Conservation (phyloP, 2,113 vertebrate genomes). For the Aspiorhynchus laticeps region DNA sequence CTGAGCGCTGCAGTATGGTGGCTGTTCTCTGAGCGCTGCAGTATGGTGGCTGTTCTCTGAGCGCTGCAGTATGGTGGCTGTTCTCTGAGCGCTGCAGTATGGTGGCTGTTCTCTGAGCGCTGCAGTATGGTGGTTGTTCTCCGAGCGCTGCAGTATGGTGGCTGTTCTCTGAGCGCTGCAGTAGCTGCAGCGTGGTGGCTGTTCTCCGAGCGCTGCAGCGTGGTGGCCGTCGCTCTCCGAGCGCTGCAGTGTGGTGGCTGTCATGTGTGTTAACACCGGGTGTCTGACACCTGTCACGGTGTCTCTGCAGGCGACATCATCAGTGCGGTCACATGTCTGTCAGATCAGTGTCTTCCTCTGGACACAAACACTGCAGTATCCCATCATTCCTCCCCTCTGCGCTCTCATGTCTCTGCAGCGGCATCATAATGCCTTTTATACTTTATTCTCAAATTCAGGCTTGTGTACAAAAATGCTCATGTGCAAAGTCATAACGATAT, state of each 20-base stretch:
- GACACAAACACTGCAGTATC: not conserved
- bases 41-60: too few species aligned
- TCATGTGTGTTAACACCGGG: constrained; percentile 24
- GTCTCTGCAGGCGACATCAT: constrained; percentile 20
- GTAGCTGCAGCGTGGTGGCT: too few species aligned
- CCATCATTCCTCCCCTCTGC: not conserved
- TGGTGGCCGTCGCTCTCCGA: not conserved
- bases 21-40: too few species aligned
- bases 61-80: too few species aligned
- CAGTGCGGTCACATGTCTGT: constrained; percentile 1
- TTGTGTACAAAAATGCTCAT: not conserved
- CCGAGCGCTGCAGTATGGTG: too few species aligned
- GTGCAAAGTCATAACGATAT: not conserved
- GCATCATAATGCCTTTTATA: too few species aligned
- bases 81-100: too few species aligned
- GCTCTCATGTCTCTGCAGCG: not conserved
- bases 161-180: too few species aligned
- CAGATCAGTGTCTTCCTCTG: not conserved
- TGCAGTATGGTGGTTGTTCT: too few species aligned
- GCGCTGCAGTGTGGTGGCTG: constrained; percentile 13
- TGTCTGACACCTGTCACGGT: constrained; percentile 42
- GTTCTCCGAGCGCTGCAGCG: not conserved
- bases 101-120: too few species aligned
- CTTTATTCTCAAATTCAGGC: not conserved
- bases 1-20: too few species aligned